Conservation (phyloP, 2,113 vertebrate genomes). For the Neolamprologus sp. region DNA sequence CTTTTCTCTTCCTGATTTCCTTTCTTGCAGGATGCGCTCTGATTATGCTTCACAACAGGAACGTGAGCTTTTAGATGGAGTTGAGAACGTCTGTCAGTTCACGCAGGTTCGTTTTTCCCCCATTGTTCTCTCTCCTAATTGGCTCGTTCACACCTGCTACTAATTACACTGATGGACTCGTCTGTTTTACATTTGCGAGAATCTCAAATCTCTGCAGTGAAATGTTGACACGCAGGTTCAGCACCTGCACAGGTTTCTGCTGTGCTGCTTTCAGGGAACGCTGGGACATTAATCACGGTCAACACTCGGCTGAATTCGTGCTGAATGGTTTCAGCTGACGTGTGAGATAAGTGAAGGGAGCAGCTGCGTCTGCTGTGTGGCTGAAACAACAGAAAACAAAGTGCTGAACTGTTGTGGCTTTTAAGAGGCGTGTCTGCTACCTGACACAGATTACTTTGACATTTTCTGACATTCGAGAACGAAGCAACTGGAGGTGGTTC, state of each 20-base stretch:
- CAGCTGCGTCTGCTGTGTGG: neutral
- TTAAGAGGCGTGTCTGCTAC: neutral
- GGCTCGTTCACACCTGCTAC: neutral
- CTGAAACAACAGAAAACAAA: neutral
- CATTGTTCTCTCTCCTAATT: neutral
- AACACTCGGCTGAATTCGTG: neutral
- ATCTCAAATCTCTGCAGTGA: neutral
- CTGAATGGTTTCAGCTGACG: neutral
- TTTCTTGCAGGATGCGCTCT: neutral
- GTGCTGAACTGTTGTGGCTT: neutral
- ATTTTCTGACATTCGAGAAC: neutral
- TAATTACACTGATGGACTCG: neutral
- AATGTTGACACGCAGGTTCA: neutral
- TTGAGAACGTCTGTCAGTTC: neutral
- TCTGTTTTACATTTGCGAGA: neutral
- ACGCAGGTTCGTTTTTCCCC: fast-evolving
- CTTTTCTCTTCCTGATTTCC: neutral
- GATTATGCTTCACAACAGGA: neutral
- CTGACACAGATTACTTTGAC: neutral
- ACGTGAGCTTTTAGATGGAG: neutral
- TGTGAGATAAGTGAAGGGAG: neutral
- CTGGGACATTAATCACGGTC: neutral
- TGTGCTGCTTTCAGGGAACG: neutral
- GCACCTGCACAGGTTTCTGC: neutral
- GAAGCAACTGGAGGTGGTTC: neutral